These are phyloP conservation scores for Mystacornis crossleyi DNA, from an alignment of 2,113 vertebrate genomes.

Conservation along the genomic window DNA sequence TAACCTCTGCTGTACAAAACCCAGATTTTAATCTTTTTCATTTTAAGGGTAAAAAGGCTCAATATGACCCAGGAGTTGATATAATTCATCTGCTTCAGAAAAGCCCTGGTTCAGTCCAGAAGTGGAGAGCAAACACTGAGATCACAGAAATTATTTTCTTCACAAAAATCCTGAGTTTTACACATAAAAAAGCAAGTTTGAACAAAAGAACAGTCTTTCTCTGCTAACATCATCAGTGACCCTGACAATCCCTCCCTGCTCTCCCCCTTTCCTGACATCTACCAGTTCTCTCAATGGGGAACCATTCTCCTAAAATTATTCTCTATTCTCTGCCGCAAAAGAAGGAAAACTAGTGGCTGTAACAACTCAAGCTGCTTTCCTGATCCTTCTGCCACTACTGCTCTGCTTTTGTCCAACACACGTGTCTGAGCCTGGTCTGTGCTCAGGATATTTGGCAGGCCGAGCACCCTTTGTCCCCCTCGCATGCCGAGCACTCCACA, in stretches of 20 bases:
- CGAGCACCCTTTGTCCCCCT: not conserved
- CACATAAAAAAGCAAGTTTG: not conserved
- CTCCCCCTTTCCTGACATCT: constrained; percentile 56
- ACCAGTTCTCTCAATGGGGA: constrained; percentile 32
- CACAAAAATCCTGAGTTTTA: constrained; percentile 16
- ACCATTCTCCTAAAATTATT: constrained; percentile 56
- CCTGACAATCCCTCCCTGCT: constrained; percentile 39
- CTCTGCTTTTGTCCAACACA: constrained; percentile 40
- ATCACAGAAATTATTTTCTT: not conserved
- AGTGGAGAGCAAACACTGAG: not conserved
- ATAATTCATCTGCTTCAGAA: constrained; percentile 67
- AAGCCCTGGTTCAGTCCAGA: constrained; percentile 44
- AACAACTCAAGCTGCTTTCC: constrained; percentile 51
- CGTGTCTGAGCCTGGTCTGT: not conserved
- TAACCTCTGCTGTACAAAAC: not conserved
- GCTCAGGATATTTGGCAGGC: not conserved
- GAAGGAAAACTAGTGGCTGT: constrained; percentile 63
- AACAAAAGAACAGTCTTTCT: constrained; percentile 10
- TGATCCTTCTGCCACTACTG: constrained; percentile 36
- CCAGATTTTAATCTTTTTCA: constrained; percentile 63
- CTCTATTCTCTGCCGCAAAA: constrained; percentile 64
- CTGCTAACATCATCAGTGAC: not conserved
- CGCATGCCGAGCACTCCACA: not conserved
- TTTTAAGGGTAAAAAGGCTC: constrained; percentile 70
- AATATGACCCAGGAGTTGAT: constrained; percentile 50